These are phyloP conservation scores for Drosophila lowei DNA, from an alignment of 1,140 invertebrate species.

Conservation along the genomic window DNA sequence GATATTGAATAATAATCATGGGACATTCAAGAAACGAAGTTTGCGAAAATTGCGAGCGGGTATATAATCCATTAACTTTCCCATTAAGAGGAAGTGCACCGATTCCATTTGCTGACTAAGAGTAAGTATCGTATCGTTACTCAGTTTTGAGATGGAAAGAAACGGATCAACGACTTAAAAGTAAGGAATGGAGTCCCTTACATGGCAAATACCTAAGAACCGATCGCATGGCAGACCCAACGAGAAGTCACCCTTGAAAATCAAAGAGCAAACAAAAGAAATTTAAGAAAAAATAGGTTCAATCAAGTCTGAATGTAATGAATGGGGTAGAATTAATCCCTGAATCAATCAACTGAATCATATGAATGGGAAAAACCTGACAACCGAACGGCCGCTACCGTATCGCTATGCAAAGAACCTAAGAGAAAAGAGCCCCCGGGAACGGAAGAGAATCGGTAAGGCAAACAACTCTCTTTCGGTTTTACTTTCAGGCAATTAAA, in stretches of 20 bases:
- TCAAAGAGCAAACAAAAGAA: too few relatives aligned
- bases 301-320: too few relatives aligned
- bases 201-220: constrained; percentile 31
- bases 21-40: constrained; percentile 30
- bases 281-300: background rate
- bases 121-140: constrained; percentile 3
- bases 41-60: constrained; percentile 44
- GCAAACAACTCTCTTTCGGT: background rate
- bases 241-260: background rate
- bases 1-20: constrained; percentile 74
- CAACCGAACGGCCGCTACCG: constrained; percentile 1
- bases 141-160: constrained; percentile 13
- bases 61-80: background rate
- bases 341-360: constrained; percentile 2
- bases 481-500: background rate
- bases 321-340: background rate
- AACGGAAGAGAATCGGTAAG: constrained; percentile 3
- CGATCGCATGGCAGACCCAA: background rate
- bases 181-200: constrained; percentile 33
- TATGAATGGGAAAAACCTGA: too few relatives aligned
- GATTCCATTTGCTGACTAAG: constrained; percentile 27
- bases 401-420: background rate
- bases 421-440: constrained; percentile 10
- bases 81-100: background rate
- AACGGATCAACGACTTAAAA: constrained; percentile 2